A percentile compares a stretch with the other conserved stretches of the same genome.
phyloP scores from a whole-genome alignment of 2,797 vertebrate genomes.

The Argentina silus region DNA sequence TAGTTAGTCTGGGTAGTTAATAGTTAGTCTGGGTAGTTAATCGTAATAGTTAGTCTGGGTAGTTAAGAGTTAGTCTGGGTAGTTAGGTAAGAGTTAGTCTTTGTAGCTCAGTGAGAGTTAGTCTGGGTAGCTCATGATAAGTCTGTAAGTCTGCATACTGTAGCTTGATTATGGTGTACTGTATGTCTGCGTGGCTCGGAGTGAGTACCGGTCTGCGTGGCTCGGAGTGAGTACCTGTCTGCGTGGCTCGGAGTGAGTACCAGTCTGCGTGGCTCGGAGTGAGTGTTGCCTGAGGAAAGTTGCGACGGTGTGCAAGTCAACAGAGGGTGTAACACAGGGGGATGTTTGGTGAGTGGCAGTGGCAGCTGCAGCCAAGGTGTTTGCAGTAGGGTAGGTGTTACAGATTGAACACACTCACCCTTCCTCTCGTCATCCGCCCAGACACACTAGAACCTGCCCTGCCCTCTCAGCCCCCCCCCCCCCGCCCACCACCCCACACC shows the following conservation, averaged over 20 bases:
- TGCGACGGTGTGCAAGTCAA: conserved; percentile 49
- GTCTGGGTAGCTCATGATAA: no score
- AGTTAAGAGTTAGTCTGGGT: no score
- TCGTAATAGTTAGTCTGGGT: no score
- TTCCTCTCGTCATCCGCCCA: neutral
- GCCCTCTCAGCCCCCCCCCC: neutral
- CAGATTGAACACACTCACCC: neutral
- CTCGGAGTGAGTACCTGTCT: no score
- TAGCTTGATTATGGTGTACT: no score
- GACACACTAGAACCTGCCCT: neutral
- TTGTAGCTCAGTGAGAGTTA: conserved; percentile 27
- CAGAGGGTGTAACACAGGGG: conserved; percentile 23
- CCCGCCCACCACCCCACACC: neutral
- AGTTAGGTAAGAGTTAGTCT: conserved; percentile 17
- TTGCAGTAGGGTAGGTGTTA: neutral
- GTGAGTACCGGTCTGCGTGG: no score
- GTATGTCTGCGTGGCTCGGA: no score
- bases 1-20: no score
- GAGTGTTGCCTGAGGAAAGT: conserved; percentile 55
- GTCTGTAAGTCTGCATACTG: no score
- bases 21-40: no score
- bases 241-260: no score
- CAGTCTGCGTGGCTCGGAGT: no score
- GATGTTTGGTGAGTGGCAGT: conserved; percentile 28
- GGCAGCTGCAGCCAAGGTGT: conserved; percentile 19